Base-by-base conservation (phyloP, 1,140 invertebrate species). In the Wiebesia pumilae region DNA sequence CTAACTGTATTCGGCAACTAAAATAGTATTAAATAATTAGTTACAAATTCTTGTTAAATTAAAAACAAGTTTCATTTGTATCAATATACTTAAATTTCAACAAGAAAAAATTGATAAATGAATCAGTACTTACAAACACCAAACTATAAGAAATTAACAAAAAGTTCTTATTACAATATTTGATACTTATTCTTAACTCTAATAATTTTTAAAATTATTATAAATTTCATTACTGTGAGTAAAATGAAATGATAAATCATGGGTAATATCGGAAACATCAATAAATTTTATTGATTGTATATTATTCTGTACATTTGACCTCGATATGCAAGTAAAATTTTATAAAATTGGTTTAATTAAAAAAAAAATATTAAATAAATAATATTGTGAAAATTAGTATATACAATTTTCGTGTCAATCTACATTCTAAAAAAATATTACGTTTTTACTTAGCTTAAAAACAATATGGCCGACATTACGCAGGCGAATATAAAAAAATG, bases 401-500 rank as follows among this genome's bases (percentile, higher is more conserved):
- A 35, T 9, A 16, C n/a, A n/a, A n/a, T n/a, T 40, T 71, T 38
- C 3, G 16, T 38, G 16, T 71, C 7, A n/a, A 35, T 71, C 19
- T 3, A 35, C 3, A 16, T 33, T n/a, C 7, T n/a, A 33, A 30
- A 35, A 69, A 69, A 69, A 69, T 35, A 69, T 27, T 54, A 65
- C 62, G 33, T 62, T 86, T 73, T 75, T 54, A 62, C n/a, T 3
- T 35, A 77, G 3, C 16, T 30, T 19, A 83, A 83, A 83, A 71
- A 27, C 75, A 81, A 81, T 54, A 69, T 85, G 79, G 75, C 65
- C 9, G 77, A 33, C 79, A 30, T 51, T 78, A 75, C 40, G 54
- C 81, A 54, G 10, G 24, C 47, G 40, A 82, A 54, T n/a, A 43
- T 1, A 43, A 43, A n/a, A 24, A 43, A 16, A 35, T 35, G 16